Evolutionary conservation across 1,140 invertebrate species (phyloP).

Genomic region (Anoplophora glabripennis): DNA sequence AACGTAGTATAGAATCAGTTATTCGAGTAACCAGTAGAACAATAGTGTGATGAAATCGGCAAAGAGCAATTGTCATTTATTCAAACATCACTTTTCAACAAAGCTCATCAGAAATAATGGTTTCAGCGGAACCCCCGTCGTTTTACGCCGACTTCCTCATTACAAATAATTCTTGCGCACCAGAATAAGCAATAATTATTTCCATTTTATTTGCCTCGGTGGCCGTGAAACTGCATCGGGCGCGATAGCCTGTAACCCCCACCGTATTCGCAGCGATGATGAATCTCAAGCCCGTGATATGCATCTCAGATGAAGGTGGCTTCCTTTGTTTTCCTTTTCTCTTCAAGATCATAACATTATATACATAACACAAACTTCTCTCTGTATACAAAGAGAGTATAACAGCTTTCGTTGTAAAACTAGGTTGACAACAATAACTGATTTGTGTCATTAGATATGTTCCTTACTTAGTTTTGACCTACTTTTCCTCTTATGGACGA

Average conservation of each 20-base stretch:
- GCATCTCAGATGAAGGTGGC: no score
- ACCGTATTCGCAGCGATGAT: conserved; percentile 3
- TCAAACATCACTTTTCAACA: conserved; percentile 4
- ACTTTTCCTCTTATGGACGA: no score
- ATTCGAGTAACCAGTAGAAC: neutral
- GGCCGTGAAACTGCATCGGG: conserved; percentile 10
- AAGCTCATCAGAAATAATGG: conserved; percentile 15
- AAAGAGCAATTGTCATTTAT: neutral
- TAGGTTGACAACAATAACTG: no score
- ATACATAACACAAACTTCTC: no score
- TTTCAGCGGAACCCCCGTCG: conserved; percentile 13
- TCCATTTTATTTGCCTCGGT: conserved; percentile 17
- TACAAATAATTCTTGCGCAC: conserved; percentile 21
- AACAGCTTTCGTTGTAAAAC: no score
- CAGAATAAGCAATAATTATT: conserved; percentile 22
- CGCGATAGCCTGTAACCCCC: conserved; percentile 17
- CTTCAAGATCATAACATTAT: no score
- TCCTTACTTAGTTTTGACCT: no score
- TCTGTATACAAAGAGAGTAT: no score
- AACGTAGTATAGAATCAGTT: neutral
- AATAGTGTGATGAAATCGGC: neutral
- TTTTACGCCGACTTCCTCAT: conserved; percentile 22
- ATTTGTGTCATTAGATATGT: no score
- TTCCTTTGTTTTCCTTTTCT: no score
- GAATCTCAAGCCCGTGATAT: no score